Percentiles rank a stretch among this genome's conserved stretches.
These are phyloP conservation scores for Meloidogyne floridensis DNA, from an alignment of 1,140 invertebrate species.

Conservation along the genomic window DNA sequence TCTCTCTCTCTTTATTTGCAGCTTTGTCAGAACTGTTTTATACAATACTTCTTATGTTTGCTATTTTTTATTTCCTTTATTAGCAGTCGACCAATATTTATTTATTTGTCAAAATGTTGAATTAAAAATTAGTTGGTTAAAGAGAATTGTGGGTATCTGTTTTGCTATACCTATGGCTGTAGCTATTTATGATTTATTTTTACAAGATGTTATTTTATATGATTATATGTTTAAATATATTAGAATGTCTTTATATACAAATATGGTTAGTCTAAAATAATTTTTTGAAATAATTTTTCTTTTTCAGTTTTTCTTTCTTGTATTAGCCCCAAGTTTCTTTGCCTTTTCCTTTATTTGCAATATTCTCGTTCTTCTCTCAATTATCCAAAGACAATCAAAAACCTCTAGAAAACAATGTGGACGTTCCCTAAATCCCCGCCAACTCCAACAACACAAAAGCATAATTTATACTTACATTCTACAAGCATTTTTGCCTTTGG, in stretches of 20 bases:
- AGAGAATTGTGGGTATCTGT: conserved; percentile 47
- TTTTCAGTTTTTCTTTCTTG: conserved; percentile 62
- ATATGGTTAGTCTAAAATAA: conserved; percentile 42
- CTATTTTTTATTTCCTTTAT: conserved; percentile 56
- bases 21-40: conserved; percentile 51
- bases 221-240: conserved; percentile 58
- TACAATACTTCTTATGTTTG: conserved; percentile 61
- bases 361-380: conserved; percentile 54
- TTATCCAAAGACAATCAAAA: conserved; percentile 57
- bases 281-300: too few species aligned
- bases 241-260: conserved; percentile 55
- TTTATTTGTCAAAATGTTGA: conserved; percentile 57
- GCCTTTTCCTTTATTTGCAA: conserved; percentile 58
- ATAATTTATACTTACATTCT: conserved; percentile 54
- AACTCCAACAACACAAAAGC: conserved; percentile 57
- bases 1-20: conserved; percentile 52
- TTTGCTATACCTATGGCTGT: conserved; percentile 59
- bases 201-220: conserved; percentile 54
- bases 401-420: conserved; percentile 59
- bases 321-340: conserved; percentile 54
- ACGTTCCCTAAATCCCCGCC: conserved; percentile 53
- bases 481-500: conserved; percentile 54
- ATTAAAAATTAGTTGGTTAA: conserved; percentile 41
- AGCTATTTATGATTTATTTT: conserved; percentile 56
- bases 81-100: conserved; percentile 59